Conservation (phyloP, 2,113 vertebrate species). For the Eira barbara region DNA sequence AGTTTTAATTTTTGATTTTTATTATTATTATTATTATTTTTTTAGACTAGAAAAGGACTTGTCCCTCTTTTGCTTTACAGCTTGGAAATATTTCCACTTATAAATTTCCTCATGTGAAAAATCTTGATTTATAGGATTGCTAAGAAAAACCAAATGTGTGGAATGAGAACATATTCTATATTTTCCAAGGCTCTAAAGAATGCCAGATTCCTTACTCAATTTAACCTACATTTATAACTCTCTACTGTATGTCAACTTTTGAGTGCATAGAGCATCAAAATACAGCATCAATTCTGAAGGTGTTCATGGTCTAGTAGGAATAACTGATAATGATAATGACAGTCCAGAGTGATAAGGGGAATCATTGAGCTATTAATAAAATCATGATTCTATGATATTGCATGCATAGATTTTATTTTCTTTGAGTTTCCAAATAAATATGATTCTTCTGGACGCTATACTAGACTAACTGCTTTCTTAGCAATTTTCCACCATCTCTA, state of each 20-base stretch:
- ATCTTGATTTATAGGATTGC: neutral
- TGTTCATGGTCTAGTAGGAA: neutral
- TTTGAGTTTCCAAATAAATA: constrained; percentile 25
- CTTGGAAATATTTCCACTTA: neutral
- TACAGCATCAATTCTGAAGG: neutral
- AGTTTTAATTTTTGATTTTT: neutral
- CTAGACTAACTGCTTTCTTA: constrained; percentile 74
- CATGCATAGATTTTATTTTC: neutral
- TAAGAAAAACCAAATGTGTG: neutral
- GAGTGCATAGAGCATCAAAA: neutral
- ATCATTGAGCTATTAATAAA: neutral
- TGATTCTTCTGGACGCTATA: constrained; percentile 21
- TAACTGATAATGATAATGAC: neutral
- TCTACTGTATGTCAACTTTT: neutral
- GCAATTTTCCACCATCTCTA: constrained; percentile 48
- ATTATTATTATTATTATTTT: no score
- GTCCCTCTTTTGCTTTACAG: neutral
- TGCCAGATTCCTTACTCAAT: neutral
- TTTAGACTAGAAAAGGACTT: neutral
- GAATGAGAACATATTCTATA: neutral
- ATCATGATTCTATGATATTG: neutral
- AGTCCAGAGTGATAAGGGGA: neutral
- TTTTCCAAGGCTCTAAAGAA: neutral
- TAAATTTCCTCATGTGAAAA: neutral
- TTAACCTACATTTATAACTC: neutral